Evolutionary conservation across 2,113 vertebrate genomes (phyloP), one percentile per base, ranked within the genome.

Genomic region (Scytalopus superciliaris): DNA sequence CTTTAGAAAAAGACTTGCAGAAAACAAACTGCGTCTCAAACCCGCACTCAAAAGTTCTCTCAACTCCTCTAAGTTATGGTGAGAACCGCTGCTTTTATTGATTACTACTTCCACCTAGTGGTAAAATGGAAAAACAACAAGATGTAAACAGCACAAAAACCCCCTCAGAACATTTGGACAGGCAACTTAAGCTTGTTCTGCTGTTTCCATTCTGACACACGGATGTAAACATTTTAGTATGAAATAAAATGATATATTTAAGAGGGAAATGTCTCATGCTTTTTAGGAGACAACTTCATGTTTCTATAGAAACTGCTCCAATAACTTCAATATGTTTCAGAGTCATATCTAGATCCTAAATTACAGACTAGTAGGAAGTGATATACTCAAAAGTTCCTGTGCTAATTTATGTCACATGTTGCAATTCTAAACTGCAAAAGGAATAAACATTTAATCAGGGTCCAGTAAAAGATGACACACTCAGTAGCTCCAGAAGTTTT

Each of bases 41-140:
- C 74, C 21, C 55, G 31, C 53, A 60, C 7, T 50, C 8, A 4
- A 55, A 81, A 10, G n/a, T 39, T 75, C 49, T 45, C 9, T 30
- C 30, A 44, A 13, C 10, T 75, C 9, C 30, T 60, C 8, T 4
- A n/a, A 37, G 12, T 16, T 27, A 64, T 0, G 1, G n/a, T 5
- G 18, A 12, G 16, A 84, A 73, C 22, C 0, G 1, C 28, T 33
- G 4, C 4, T 80, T 94, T 77, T 45, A 39, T 62, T 52, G 19
- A 45, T 70, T 82, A 85, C 16, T 83, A 59, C 62, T 89, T 85
- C 96, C 96, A 95, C 30, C 94, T 96, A 96, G 72, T 40, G 95
- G 82, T 30, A 88, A 55, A 83, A 83, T 4, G 12, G 45, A 86
- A 90, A 80, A 91, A 59, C 7, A 87, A 22, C 4, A 2, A 49